Percentiles rank a stretch among this genome's conserved stretches.
Evolutionary conservation across 2,113 vertebrate species (phyloP).

Genomic region (Penelope pileata): DNA sequence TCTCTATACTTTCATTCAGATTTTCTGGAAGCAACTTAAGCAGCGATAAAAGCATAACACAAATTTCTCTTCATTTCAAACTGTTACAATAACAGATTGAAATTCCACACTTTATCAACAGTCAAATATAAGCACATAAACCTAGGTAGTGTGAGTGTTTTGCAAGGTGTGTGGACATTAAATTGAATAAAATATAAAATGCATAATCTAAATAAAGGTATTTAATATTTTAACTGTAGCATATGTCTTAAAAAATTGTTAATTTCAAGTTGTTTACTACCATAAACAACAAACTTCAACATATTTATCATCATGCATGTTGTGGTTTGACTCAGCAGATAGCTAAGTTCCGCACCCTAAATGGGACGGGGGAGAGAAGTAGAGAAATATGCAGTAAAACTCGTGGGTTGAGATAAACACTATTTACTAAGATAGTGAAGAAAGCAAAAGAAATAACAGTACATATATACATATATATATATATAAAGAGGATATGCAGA

Average conservation of each 20-base stretch:
- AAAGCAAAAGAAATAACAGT: too few relatives aligned
- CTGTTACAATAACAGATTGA: constrained; percentile 54
- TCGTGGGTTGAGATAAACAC: too few relatives aligned
- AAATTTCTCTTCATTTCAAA: constrained; percentile 52
- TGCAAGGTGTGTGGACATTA: background rate
- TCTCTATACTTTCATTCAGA: constrained; percentile 48
- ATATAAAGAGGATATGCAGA: too few relatives aligned
- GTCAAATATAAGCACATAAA: constrained; percentile 37
- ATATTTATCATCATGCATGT: background rate
- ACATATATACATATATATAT: too few relatives aligned
- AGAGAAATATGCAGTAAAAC: too few relatives aligned
- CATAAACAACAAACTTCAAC: background rate
- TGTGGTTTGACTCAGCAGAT: too few relatives aligned
- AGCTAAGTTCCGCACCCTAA: too few relatives aligned
- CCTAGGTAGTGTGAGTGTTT: background rate
- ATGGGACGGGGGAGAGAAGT: too few relatives aligned
- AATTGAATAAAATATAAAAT: background rate
- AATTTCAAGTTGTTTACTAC: background rate
- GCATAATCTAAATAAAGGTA: background rate
- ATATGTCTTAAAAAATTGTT: background rate
- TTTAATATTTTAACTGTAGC: background rate
- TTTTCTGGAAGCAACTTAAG: constrained; percentile 49
- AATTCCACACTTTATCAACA: constrained; percentile 38
- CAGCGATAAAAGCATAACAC: constrained; percentile 25
- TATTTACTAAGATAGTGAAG: too few relatives aligned